Evolutionary conservation across 2,113 vertebrate species (phyloP).

Genomic region (Jaculus jaculus): DNA sequence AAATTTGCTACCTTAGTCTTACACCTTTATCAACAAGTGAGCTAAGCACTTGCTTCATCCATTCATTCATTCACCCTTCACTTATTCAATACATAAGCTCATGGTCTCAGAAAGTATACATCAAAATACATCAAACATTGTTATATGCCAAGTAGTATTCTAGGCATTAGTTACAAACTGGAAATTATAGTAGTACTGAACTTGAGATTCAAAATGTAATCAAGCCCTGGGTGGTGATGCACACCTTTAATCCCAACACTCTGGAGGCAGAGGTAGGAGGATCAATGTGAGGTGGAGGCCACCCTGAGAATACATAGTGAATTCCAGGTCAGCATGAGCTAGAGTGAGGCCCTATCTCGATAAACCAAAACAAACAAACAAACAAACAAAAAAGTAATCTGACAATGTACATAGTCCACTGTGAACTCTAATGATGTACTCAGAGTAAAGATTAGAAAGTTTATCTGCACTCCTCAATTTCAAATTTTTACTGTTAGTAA

Average conservation of each 20-base stretch:
- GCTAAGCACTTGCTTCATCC: not conserved
- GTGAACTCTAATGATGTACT: not conserved
- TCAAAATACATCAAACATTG: not conserved
- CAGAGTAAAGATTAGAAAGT: not conserved
- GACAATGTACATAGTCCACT: not conserved
- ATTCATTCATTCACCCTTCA: no score
- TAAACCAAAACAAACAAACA: no score
- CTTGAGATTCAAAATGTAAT: not conserved
- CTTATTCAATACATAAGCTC: not conserved
- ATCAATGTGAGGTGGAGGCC: no score
- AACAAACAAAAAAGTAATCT: no score
- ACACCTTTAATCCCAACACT: no score
- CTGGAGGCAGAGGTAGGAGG: no score
- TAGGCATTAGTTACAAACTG: not conserved
- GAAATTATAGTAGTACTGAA: not conserved
- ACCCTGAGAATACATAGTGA: no score
- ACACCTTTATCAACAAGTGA: not conserved
- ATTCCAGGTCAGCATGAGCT: no score
- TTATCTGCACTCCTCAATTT: not conserved
- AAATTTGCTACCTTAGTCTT: not conserved
- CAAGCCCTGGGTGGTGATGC: no score
- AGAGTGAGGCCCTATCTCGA: no score
- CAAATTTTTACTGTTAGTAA: not conserved
- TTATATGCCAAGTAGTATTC: not conserved
- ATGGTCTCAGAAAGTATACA: not conserved